These are phyloP conservation scores for Porites australiensis DNA, from an alignment of 64 coral and sea anemone species.

Conservation along the genomic window DNA sequence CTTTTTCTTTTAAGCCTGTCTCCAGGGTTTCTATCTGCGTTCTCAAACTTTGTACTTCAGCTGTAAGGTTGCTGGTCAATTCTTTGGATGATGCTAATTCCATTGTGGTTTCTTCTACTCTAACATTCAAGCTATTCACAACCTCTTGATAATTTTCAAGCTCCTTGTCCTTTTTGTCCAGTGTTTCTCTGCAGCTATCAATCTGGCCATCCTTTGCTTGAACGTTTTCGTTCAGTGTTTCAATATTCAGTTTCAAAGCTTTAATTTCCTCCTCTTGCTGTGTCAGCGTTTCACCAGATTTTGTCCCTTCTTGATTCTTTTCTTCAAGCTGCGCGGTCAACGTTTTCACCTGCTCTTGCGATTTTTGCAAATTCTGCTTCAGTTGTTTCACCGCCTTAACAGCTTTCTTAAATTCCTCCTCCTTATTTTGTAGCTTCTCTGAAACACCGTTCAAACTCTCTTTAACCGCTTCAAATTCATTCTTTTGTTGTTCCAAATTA, in stretches of 20 bases:
- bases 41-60: slow-evolving; percentile 62
- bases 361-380: slow-evolving; percentile 57
- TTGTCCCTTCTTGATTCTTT: slow-evolving; percentile 33
- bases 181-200: slow-evolving; percentile 33
- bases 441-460: slow-evolving; percentile 53
- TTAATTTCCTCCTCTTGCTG: slow-evolving; percentile 48
- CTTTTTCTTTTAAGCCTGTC: slow-evolving; percentile 53
- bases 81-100: slow-evolving; percentile 71
- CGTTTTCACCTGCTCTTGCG: slow-evolving; percentile 61
- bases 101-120: slow-evolving; percentile 52
- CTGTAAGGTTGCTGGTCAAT: slow-evolving; percentile 37
- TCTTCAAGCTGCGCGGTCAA: slow-evolving; percentile 33
- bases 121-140: slow-evolving; percentile 69
- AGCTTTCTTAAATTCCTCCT: slow-evolving; percentile 67
- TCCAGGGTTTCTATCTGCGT: slow-evolving; percentile 28
- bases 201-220: slow-evolving; percentile 65
- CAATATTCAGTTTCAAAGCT: slow-evolving; percentile 42
- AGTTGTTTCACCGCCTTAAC: slow-evolving; percentile 41
- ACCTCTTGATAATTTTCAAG: slow-evolving; percentile 73
- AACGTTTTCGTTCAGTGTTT: slow-evolving; percentile 28
- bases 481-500: slow-evolving; percentile 42
- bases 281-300: slow-evolving; percentile 34
- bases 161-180: slow-evolving; percentile 69
- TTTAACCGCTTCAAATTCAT: slow-evolving; percentile 25
- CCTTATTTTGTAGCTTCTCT: slow-evolving; percentile 56